Conservation (phyloP, 2,113 vertebrate genomes). For the Carollia perspicillata region DNA sequence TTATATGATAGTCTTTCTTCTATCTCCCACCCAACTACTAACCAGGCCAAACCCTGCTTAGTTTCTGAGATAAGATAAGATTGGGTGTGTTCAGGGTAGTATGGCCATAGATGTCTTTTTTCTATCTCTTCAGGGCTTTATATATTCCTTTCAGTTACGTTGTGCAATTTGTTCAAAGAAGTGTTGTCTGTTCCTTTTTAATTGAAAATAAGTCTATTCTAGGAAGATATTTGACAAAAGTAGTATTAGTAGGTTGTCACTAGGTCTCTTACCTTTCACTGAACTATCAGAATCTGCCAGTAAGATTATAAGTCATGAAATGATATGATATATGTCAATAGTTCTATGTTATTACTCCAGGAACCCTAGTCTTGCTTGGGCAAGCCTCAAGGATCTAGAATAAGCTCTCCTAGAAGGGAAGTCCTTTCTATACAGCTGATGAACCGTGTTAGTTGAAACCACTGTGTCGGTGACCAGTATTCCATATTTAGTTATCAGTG, state of each 20-base stretch:
- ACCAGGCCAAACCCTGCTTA: no score
- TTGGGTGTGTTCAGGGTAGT: no score
- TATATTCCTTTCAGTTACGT: not conserved
- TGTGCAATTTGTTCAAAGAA: not conserved
- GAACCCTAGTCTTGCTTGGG: not conserved
- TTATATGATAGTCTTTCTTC: not conserved
- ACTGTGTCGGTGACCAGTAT: not conserved
- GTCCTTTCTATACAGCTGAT: not conserved
- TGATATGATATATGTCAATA: no score
- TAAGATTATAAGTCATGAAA: not conserved
- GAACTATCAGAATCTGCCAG: not conserved
- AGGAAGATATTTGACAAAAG: not conserved
- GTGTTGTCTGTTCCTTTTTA: not conserved
- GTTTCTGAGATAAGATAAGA: no score
- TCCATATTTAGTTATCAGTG: not conserved
- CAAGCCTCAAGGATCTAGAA: not conserved
- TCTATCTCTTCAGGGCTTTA: not conserved
- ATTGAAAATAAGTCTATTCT: not conserved
- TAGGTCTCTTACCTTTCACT: not conserved
- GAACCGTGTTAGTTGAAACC: not conserved
- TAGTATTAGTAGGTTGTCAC: not conserved
- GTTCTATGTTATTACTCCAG: not conserved
- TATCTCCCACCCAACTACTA: not conserved
- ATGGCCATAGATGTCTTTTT: not conserved
- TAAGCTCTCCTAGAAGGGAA: not conserved